Base-by-base conservation (phyloP, 2,113 vertebrate genomes). In the Zosterops hypoxanthus region DNA sequence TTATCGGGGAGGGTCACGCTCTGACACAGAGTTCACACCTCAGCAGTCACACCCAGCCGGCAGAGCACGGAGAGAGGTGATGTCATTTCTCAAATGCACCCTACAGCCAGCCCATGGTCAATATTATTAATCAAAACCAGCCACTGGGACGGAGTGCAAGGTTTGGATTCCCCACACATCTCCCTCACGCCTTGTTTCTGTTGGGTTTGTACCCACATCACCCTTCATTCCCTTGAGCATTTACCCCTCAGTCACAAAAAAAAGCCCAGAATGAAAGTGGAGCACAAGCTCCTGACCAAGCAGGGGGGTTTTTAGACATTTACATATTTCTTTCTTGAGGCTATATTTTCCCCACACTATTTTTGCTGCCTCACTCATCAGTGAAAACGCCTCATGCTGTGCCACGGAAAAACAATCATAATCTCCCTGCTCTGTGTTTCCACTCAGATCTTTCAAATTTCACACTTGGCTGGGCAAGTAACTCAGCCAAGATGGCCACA, bases 81-180 rank as follows among this genome's bases (percentile, higher is more conserved):
- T 8, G 56, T 78, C 29, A 70, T 28, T 49, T 47, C 91, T 88
- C 64, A 4, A 55, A 49, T 19, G 41, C 56, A 47, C 56, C 70
- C 72, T 23, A 5, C 44, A 39, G 42, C 39, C 31, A 0, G 21
- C n/a, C 24, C 23, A 39, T 13, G 56, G n/a, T 26, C 71, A 16
- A 10, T 14, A 13, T 17, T 17, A 25, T 34, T 9, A 29, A 82
- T 19, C 44, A 21, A 72, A 69, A 76, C 1, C 61, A 36, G n/a
- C 24, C 70, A 17, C 0, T 0, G n/a, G 53, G 36, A 46, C 3
- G 0, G 16, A 26, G 12, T 0, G 5, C 25, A 0, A 1, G 1
- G 0, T 36, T 53, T 42, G 85, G 36, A 47, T 34, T 72, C 50
- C 92, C 76, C 78, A 13, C 10, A 1, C 19, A 1, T n/a, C 57